Percentiles rank a stretch among this genome's conserved stretches.
These are phyloP conservation scores for Athene cunicularia DNA, from an alignment of 2,113 vertebrate species.

Conservation along the genomic window DNA sequence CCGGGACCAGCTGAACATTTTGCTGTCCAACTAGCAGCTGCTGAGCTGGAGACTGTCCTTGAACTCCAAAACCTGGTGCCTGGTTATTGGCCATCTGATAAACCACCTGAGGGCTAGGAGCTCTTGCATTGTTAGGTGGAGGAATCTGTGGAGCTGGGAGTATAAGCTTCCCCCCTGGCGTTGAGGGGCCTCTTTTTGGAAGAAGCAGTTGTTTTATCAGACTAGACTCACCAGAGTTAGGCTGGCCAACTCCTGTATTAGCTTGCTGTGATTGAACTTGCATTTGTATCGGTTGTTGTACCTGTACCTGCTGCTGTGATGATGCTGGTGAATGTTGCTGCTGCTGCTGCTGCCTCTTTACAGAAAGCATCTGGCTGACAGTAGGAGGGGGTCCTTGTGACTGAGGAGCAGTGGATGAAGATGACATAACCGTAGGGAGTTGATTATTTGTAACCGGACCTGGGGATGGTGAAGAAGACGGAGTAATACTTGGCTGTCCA, in stretches of 20 bases:
- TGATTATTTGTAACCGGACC: constrained; percentile 79
- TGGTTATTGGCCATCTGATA: constrained; percentile 93
- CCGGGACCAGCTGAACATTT: constrained; percentile 93
- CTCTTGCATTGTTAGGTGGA: constrained; percentile 87
- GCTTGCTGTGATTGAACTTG: constrained; percentile 79
- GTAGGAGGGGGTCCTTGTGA: constrained; percentile 87
- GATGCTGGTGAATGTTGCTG: constrained; percentile 77
- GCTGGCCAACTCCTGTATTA: constrained; percentile 78
- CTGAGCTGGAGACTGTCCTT: constrained; percentile 83
- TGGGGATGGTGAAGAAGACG: constrained; percentile 82
- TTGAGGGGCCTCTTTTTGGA: constrained; percentile 96
- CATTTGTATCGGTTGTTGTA: constrained; percentile 81
- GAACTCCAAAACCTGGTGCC: constrained; percentile 82
- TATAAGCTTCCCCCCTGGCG: constrained; percentile 96
- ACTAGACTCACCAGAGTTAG: constrained; percentile 94
- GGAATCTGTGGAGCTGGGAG: constrained; percentile 97
- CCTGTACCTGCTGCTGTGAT: constrained; percentile 79
- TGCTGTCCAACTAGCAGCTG: constrained; percentile 88
- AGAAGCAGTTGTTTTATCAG: constrained; percentile 98
- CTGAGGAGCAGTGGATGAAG: constrained; percentile 81
- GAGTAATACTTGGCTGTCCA: constrained; percentile 85
- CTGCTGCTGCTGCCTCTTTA: constrained; percentile 89
- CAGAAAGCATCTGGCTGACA: constrained; percentile 92
- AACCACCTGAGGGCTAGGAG: constrained; percentile 91
- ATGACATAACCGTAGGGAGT: constrained; percentile 78